phyloP scores from a whole-genome alignment of 1,140 invertebrate species.

The Elymnias hypermnestra region DNA sequence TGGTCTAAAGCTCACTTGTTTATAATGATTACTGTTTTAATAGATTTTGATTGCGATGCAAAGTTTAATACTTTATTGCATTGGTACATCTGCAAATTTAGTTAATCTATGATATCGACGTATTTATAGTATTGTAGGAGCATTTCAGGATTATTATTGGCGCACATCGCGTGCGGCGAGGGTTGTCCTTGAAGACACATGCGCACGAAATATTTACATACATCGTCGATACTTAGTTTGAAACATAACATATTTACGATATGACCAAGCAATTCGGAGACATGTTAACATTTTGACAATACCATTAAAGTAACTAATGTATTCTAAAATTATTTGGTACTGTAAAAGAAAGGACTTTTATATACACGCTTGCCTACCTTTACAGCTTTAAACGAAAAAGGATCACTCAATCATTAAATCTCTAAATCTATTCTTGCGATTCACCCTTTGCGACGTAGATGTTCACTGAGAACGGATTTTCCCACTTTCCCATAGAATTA shows the following conservation, averaged over 20 bases:
- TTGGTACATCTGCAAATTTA: background rate
- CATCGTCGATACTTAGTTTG: slow-evolving; percentile 6
- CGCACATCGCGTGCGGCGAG: slow-evolving; percentile 25
- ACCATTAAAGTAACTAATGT: no score
- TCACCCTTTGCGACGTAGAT: no score
- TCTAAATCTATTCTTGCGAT: no score
- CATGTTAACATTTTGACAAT: background rate
- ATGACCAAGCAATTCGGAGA: background rate
- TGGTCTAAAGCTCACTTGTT: no score
- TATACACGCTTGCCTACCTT: no score
- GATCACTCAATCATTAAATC: no score
- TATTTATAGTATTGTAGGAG: slow-evolving; percentile 22
- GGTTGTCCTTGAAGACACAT: slow-evolving; percentile 25
- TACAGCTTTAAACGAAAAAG: no score
- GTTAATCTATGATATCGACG: slow-evolving; percentile 10
- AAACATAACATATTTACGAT: background rate
- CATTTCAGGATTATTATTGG: slow-evolving; percentile 28
- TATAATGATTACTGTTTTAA: no score
- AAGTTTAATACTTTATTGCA: background rate
- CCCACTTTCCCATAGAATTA: no score
- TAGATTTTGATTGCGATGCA: background rate
- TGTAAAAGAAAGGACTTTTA: no score
- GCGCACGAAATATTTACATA: slow-evolving; percentile 22
- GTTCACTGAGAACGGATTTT: no score
- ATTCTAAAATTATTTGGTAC: no score